Conservation (phyloP, 2,797 vertebrate genomes). For the Argyrosomus regius region DNA sequence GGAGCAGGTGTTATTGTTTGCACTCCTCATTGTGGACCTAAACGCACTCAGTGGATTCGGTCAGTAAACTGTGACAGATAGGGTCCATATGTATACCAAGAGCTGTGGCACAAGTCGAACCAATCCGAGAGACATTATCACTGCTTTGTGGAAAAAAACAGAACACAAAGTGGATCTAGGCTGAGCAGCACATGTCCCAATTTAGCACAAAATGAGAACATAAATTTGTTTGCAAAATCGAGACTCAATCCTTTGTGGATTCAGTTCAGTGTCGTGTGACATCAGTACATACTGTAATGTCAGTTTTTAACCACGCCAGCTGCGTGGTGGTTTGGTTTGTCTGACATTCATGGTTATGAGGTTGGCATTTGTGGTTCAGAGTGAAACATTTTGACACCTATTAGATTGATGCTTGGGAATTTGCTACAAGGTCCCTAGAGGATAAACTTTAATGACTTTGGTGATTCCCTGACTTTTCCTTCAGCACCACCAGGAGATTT, state of each 20-base stretch:
- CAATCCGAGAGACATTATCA: constrained; percentile 19
- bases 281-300: constrained; percentile 5
- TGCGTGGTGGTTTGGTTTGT: not conserved
- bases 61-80: constrained; percentile 38
- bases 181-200: constrained; percentile 7
- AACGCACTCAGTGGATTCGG: constrained; percentile 45
- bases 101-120: constrained; percentile 18
- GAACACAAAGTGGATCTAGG: constrained; percentile 14
- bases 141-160: constrained; percentile 11
- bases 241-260: not conserved
- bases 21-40: constrained; percentile 43
- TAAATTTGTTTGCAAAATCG: constrained; percentile 13
- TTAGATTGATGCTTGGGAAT: not conserved
- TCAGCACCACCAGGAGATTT: not conserved
- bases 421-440: not conserved
- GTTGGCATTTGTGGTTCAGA: constrained; percentile 10
- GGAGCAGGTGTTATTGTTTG: constrained; percentile 73
- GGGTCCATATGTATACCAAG: constrained; percentile 32
- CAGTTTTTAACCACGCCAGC: not conserved
- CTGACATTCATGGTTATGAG: not conserved
- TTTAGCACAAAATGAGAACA: constrained; percentile 30
- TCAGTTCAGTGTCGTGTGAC: not conserved
- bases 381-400: not conserved
- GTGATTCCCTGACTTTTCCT: not conserved
- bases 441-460: not conserved